These are phyloP conservation scores for Euborellia annulipes DNA, from an alignment of 1,140 invertebrate species.

Conservation along the genomic window DNA sequence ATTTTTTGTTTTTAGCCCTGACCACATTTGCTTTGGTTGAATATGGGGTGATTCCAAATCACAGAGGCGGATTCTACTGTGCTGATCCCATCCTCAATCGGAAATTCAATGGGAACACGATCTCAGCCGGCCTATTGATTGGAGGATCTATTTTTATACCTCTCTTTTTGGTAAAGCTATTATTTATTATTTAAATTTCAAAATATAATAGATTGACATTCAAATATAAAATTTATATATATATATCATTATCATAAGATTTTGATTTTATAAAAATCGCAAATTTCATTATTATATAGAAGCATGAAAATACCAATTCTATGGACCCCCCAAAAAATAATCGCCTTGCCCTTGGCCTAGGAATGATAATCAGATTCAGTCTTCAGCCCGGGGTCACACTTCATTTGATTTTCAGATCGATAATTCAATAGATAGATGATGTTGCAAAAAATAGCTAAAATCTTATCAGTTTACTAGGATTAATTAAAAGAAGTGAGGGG, in stretches of 20 bases:
- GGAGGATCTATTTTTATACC: slow-evolving; percentile 15
- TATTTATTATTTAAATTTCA: not conserved
- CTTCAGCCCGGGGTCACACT: too few species aligned
- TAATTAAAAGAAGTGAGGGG: too few species aligned
- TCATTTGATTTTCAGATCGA: too few species aligned
- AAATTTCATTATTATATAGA: slow-evolving; percentile 10
- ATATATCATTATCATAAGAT: not conserved
- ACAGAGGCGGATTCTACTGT: slow-evolving; percentile 39
- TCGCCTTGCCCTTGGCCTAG: not conserved
- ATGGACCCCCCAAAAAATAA: slow-evolving; percentile 15
- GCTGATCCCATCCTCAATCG: slow-evolving; percentile 42
- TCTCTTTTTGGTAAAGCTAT: slow-evolving; percentile 13
- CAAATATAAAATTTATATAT: not conserved
- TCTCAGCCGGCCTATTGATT: slow-evolving; percentile 21
- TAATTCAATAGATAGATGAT: too few species aligned
- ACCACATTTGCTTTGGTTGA: slow-evolving; percentile 29
- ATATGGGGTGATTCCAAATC: slow-evolving; percentile 31
- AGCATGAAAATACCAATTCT: slow-evolving; percentile 13
- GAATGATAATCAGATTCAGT: too few species aligned
- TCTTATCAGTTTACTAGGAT: too few species aligned
- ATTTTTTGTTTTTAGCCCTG: slow-evolving; percentile 27
- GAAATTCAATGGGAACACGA: slow-evolving; percentile 40
- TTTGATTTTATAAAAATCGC: slow-evolving; percentile 7
- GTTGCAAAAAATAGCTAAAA: too few species aligned
- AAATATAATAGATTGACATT: slow-evolving; percentile 2